Conservation (phyloP, 2,888 invertebrate genomes). For the Drosophila ezoana region DNA sequence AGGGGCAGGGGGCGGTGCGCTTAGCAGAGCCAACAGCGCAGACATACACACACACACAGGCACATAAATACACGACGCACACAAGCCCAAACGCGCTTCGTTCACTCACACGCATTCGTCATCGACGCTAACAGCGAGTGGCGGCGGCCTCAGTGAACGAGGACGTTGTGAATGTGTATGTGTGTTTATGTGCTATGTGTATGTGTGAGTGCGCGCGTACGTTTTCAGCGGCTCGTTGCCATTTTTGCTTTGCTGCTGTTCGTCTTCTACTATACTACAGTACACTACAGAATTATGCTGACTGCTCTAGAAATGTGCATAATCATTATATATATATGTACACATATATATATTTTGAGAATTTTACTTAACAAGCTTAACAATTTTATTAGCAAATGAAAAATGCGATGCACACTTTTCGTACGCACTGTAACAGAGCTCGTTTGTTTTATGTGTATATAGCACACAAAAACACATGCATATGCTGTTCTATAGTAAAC, state of each 20-base stretch:
- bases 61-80: conserved; percentile 14
- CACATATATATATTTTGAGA: conserved; percentile 1
- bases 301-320: conserved; percentile 23
- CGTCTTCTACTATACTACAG: conserved; percentile 32
- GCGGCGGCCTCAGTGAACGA: conserved; percentile 63
- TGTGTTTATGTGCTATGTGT: conserved; percentile 19
- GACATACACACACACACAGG: conserved; percentile 14
- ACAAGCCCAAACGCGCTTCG: conserved; percentile 34
- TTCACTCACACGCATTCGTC: conserved; percentile 69
- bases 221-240: conserved; percentile 54
- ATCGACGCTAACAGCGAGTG: conserved; percentile 65
- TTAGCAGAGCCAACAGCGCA: conserved; percentile 31
- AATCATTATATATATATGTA: conserved; percentile 8
- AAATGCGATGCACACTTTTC: conserved; percentile 28
- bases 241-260: conserved; percentile 50
- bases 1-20: conserved; percentile 10
- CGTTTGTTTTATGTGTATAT: conserved; percentile 30
- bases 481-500: conserved; percentile 32
- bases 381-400: background rate
- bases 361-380: conserved; percentile 10
- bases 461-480: conserved; percentile 9
- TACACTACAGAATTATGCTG: conserved; percentile 36
- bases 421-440: conserved; percentile 43
- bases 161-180: conserved; percentile 60
- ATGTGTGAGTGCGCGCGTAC: conserved; percentile 51